Evolutionary conservation across 1,140 invertebrate genomes (phyloP), one percentile per base, ranked within the genome.

Genomic region (Sitophilus oryzae): DNA sequence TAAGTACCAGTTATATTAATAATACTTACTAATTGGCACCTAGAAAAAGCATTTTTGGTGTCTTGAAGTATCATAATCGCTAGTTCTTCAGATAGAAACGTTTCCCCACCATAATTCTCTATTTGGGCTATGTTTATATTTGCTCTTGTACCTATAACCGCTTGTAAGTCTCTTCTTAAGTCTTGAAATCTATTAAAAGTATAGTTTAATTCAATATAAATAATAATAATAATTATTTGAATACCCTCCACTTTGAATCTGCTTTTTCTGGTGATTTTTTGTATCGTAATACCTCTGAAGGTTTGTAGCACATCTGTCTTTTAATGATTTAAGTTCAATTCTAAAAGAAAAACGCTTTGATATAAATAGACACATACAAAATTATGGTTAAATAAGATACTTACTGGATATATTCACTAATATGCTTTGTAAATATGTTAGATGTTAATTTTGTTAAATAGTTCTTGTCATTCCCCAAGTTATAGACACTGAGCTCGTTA

Each of bases 101-200:
- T 98, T 75, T 99, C 95, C 0, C 94, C 94, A 1, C 93, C 92
- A 71, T 94, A 96, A 71, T 96, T 91, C 71, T 98, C 94, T 50
- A 91, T 89, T 68, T 89, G 88, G 2, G 89, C 89, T 58, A 96
- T 91, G 67, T 95, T 95, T 35, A 95, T 91, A 65, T 94, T 94
- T 0, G 92, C 89, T 52, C 91, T 81, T 1, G 87, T 89, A 1
- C 89, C 90, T 59, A 98, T 87, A 2, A 93, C 87, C 6, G 93
- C 93, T 77, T 98, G 93, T 45, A 98, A 75, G 69, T 98, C 94
- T 54, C 94, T 77, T 16, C 91, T 80, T 9, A 98, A 76, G 60
- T 97, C 94, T 74, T 95, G 89, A 63, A 97, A 91, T 16, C 90
- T 91, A 21, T 42, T 22, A 54, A 49, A 19, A 2, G 9, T 15